Evolutionary conservation across 92 coral and sea anemone genomes (phyloP).

Genomic region (Meandrina meandrites): DNA sequence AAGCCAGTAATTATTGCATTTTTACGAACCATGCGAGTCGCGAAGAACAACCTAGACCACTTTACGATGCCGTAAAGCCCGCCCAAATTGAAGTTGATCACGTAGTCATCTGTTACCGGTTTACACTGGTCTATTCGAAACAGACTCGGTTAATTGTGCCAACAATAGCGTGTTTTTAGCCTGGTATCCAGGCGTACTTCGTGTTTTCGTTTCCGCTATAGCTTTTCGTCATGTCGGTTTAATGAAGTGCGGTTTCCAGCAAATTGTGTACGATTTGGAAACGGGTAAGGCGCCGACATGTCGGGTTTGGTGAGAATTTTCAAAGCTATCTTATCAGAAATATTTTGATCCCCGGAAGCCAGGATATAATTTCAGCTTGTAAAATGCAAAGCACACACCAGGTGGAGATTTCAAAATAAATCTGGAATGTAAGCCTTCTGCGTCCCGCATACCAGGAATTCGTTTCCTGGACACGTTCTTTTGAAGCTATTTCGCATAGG

Average conservation of each 20-base stretch:
- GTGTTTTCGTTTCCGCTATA: neutral
- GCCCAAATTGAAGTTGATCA: conserved; percentile 53
- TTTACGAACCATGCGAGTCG: conserved; percentile 58
- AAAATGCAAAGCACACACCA: conserved; percentile 8
- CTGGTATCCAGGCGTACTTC: neutral
- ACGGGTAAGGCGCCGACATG: conserved; percentile 41
- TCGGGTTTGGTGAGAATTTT: conserved; percentile 49
- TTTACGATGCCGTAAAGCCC: conserved; percentile 56
- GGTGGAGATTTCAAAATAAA: conserved; percentile 23
- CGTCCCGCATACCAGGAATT: conserved; percentile 11
- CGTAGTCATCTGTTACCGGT: conserved; percentile 36
- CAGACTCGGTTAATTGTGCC: neutral
- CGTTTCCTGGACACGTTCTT: conserved; percentile 43
- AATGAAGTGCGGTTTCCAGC: neutral
- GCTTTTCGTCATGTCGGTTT: neutral
- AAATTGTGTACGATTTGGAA: conserved; percentile 8
- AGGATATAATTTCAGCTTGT: conserved; percentile 8
- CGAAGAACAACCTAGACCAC: conserved; percentile 44
- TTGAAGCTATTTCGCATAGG: conserved; percentile 23
- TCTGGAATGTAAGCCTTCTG: conserved; percentile 10
- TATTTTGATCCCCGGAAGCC: conserved; percentile 37
- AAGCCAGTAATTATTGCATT: conserved; percentile 66
- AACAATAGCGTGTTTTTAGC: conserved; percentile 12
- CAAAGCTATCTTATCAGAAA: conserved; percentile 22
- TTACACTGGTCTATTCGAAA: conserved; percentile 1